phyloP scores from a whole-genome alignment of 2,113 vertebrate species.

The Ictalurus furcatus region DNA sequence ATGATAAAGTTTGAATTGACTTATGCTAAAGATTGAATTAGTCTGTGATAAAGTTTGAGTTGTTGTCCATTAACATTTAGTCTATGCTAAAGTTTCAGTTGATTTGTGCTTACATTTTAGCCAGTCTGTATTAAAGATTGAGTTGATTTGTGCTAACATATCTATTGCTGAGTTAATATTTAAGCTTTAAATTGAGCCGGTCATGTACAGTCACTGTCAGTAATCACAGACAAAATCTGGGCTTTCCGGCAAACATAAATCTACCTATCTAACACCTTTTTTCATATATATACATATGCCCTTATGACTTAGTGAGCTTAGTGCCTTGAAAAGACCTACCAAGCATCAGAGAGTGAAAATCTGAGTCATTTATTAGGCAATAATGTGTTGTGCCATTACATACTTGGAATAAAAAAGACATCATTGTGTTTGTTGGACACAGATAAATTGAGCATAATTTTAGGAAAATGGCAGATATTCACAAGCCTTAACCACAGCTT shows the following conservation, averaged over 20 bases:
- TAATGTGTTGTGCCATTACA: background rate
- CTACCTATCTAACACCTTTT: background rate
- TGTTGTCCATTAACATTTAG: background rate
- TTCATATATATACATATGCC: background rate
- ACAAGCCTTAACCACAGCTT: background rate
- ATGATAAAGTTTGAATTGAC: background rate
- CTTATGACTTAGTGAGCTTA: background rate
- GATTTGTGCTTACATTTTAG: background rate
- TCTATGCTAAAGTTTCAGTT: background rate
- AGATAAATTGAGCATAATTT: background rate
- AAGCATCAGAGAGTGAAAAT: background rate
- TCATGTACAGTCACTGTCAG: background rate
- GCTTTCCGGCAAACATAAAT: background rate
- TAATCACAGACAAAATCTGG: background rate
- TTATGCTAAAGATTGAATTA: background rate
- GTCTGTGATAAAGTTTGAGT: background rate
- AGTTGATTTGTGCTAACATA: background rate
- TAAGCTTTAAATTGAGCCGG: background rate
- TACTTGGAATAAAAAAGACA: background rate
- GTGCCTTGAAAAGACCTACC: background rate
- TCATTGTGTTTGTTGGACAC: constrained; percentile 13
- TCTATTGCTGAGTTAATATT: background rate
- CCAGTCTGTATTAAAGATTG: no score
- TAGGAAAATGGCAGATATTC: constrained; percentile 15
- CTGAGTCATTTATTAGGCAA: constrained; percentile 5